Conservation (phyloP, 1,140 invertebrate genomes). For the Centruroides vittatus region DNA sequence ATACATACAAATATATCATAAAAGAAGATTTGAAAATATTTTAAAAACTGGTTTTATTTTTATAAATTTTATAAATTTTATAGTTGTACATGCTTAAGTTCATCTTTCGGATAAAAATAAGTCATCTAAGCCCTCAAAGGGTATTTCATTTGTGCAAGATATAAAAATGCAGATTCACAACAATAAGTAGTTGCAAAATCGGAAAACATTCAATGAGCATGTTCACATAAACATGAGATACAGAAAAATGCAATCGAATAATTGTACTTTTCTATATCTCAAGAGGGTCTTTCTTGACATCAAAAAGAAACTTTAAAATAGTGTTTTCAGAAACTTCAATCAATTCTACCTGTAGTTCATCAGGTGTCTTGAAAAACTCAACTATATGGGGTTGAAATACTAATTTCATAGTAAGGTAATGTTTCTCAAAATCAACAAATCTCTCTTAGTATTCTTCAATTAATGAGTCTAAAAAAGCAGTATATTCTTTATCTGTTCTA, state of each 20-base stretch:
- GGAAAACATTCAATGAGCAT: background rate
- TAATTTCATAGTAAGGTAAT: background rate
- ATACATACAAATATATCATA: too few relatives aligned
- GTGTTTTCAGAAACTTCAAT: background rate
- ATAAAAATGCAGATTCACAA: background rate
- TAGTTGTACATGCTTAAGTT: too few relatives aligned
- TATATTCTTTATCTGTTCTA: background rate
- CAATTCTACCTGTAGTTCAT: background rate
- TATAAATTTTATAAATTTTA: too few relatives aligned
- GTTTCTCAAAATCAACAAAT: background rate
- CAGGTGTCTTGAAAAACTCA: background rate
- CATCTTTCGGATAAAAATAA: too few relatives aligned
- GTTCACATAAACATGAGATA: background rate
- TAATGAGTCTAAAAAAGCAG: background rate
- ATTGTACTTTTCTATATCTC: background rate
- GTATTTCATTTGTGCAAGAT: too few relatives aligned
- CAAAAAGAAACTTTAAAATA: background rate
- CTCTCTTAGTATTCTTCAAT: background rate
- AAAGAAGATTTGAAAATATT: too few relatives aligned
- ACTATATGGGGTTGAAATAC: background rate
- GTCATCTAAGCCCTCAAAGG: too few relatives aligned
- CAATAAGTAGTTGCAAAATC: background rate
- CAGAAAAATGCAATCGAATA: background rate
- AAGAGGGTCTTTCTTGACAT: background rate
- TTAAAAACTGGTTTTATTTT: too few relatives aligned